Evolutionary conservation across 2,113 vertebrate species (phyloP), one percentile per base, ranked within the genome.

Genomic region (Erythrocebus patas): DNA sequence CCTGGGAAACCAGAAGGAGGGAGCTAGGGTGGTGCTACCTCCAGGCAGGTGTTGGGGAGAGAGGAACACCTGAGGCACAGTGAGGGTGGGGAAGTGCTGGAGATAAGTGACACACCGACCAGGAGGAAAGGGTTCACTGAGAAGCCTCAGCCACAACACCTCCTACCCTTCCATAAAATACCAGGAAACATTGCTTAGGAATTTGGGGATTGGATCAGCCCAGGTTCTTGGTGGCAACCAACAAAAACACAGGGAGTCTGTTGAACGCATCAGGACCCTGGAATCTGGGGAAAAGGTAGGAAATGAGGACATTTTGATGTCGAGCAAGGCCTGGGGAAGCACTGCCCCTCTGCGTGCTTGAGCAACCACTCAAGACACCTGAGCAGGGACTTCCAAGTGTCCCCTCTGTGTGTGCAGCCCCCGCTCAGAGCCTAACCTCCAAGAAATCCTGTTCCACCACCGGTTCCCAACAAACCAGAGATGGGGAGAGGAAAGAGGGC

Each of bases 331-430:
- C 4, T 50, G 23, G 11, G 59, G n/a, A 75, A 85, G 32, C 0
- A 17, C 32, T 11, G 52, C 40, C 16, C 9, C 61, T 86, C 70
- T 25, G 14, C 20, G 2, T 22, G 18, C 32, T 17, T 43, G 11
- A 75, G 6, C 45, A 17, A 32, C 22, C 23, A 3, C 5, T 0
- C 5, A 20, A 0, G 35, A 16, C 27, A 12, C 8, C 35, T 1
- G 43, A 66, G 27, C 25, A 48, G n/a, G 22, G 35, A 48, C 45
- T 52, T 72, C 70, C 14, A 6, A 4, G 4, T 6, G 20, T 16
- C 38, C 18, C 32, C 11, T 50, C 76, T 78, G 18, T 10, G 8
- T 48, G 4, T 52, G 32, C 72, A 70, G 55, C 70, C 73, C 73
- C 40, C 22, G n/a, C 66, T 97, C 66, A 50, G 43, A 55, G 57